Percentiles rank a stretch among this genome's conserved stretches.
phyloP scores from a whole-genome alignment of 2,797 vertebrate genomes.

The Protosalanx chinensis region DNA sequence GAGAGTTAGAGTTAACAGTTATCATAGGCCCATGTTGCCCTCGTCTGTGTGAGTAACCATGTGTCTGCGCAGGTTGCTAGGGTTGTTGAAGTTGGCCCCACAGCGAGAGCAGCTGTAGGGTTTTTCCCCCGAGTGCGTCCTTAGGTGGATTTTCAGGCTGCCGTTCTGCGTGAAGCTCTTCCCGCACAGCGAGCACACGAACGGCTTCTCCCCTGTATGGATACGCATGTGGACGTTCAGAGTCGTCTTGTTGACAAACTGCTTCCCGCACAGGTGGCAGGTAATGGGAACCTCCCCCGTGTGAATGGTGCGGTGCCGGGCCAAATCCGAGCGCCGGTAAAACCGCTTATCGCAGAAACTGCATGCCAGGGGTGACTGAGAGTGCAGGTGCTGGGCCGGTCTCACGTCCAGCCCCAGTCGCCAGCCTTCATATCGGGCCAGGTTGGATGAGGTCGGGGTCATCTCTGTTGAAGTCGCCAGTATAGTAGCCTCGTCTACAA shows the following conservation, averaged over 20 bases:
- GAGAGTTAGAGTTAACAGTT: not conserved
- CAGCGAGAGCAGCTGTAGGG: slow-evolving; percentile 65
- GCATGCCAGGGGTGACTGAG: slow-evolving; percentile 45
- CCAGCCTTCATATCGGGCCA: not conserved
- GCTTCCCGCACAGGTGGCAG: slow-evolving; percentile 60
- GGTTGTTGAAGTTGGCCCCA: slow-evolving; percentile 68
- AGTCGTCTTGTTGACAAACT: slow-evolving; percentile 65
- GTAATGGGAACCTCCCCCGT: slow-evolving; percentile 54
- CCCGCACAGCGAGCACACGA: slow-evolving; percentile 63
- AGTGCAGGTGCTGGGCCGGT: no score
- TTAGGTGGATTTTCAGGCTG: slow-evolving; percentile 70
- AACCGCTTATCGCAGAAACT: slow-evolving; percentile 60
- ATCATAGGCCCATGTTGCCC: slow-evolving; percentile 35
- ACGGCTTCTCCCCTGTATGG: slow-evolving; percentile 71
- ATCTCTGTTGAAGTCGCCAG: slow-evolving; percentile 33
- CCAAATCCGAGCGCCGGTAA: slow-evolving; percentile 56
- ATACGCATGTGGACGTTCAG: slow-evolving; percentile 71
- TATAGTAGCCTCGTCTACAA: slow-evolving; percentile 33
- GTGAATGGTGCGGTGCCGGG: slow-evolving; percentile 59
- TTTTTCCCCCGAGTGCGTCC: slow-evolving; percentile 73
- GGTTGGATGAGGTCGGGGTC: slow-evolving; percentile 31
- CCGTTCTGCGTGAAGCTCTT: slow-evolving; percentile 72
- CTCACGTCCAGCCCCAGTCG: not conserved
- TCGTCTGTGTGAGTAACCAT: slow-evolving; percentile 63
- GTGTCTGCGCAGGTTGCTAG: slow-evolving; percentile 71